These are phyloP conservation scores for Aphelenchoides fujianensis DNA, from an alignment of 1,140 invertebrate species.

Conservation along the genomic window DNA sequence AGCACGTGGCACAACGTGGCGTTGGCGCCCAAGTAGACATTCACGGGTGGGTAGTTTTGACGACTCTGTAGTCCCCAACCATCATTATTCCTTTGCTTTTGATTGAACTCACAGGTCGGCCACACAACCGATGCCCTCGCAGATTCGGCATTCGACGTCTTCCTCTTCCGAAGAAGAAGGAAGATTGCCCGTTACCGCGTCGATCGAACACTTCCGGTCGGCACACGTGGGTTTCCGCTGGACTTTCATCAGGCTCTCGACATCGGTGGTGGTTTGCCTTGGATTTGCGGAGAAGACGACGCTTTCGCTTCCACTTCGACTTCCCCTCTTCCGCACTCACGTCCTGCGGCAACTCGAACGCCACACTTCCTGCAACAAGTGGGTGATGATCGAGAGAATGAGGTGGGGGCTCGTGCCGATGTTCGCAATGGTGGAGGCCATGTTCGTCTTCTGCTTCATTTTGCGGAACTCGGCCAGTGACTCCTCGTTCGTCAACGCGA, in stretches of 20 bases:
- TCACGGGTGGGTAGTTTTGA: conserved; percentile 94
- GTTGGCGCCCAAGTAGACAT: conserved; percentile 93
- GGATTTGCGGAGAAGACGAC: conserved; percentile 24
- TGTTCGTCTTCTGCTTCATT: conserved; percentile 26
- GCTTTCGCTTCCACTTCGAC: conserved; percentile 30
- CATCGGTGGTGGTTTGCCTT: conserved; percentile 22
- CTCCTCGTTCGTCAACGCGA: conserved; percentile 71
- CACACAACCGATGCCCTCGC: conserved; percentile 6
- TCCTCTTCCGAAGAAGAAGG: conserved; percentile 11
- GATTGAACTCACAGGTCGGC: conserved; percentile 9
- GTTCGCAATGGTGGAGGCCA: conserved; percentile 41
- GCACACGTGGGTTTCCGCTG: neutral
- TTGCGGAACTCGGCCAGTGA: conserved; percentile 50
- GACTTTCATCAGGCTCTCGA: conserved; percentile 13
- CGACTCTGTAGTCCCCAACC: conserved; percentile 71
- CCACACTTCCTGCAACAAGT: conserved; percentile 38
- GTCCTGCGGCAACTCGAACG: conserved; percentile 42
- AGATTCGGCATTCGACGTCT: neutral
- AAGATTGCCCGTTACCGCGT: conserved; percentile 11
- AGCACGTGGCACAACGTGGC: conserved; percentile 90
- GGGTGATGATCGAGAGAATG: no score
- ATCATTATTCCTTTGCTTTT: neutral
- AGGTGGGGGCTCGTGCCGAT: conserved; percentile 37
- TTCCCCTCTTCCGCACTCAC: conserved; percentile 27
- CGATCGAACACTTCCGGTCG: conserved; percentile 15